Evolutionary conservation across 2,888 invertebrate species (phyloP), one percentile per base, ranked within the genome.

Genomic region (Hedya salicella): DNA sequence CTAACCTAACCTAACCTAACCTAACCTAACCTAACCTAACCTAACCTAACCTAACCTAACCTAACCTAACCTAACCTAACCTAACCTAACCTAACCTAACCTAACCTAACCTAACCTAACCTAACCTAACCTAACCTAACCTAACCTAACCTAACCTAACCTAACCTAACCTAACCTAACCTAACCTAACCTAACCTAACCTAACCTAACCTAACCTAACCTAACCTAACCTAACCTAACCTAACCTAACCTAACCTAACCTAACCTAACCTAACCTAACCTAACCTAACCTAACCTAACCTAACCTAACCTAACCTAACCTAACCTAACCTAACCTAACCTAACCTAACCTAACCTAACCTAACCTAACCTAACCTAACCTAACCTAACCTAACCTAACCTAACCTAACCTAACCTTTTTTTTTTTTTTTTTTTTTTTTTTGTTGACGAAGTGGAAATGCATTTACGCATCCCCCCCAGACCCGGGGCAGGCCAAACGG

Each of bases 21-120:
- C 71, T 69, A 71, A 70, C 70, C 71, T 71, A 71, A 71, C 69
- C 69, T 69, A 71, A 72, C 69, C 70, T 70, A 72, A 70, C 69
- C 72, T 70, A 70, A 71, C 71, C 70, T 69, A 71, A 70, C 71
- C 70, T 70, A 68, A 71, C 70, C 69, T 70, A 70, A 71, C 71
- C 71, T 71, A 72, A 72, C 72, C 70, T 57, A 65, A 62, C 62
- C 66, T 63, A 60, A 60, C 67, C 63, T 69, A 66, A 62, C 65
- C 59, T 59, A 57, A 66, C 68, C 63, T 63, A 64, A 64, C 68
- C 68, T 66, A 66, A 62, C 59, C 62, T 57, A 54, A 50, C 50
- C 50, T 50, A 50, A 50, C 50, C 50, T 50, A 54, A 63, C 63
- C 63, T 63, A 54, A 54, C 50, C 50, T 50, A 50, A 50, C 52